Evolutionary conservation across 1,140 invertebrate species (phyloP), one percentile per base, ranked within the genome.

Genomic region (Drosophila oshimai): DNA sequence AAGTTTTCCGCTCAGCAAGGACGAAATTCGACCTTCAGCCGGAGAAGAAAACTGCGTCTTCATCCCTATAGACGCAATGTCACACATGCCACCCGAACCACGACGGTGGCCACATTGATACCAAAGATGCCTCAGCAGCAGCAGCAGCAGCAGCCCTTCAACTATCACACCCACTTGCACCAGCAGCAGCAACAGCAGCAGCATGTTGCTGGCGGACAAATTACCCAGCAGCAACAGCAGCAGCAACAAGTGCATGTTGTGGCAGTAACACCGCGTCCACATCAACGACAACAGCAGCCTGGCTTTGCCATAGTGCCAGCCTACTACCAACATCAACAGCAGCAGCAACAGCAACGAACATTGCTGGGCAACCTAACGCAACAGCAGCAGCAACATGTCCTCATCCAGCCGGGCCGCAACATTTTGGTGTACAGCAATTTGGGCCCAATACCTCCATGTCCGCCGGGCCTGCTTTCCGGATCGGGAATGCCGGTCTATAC

Each of bases 351-450:
- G 7, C 79, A 83, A 12, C 79, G 70, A 4, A 79, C 79, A 31
- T 55, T 73, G 34, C 65, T 76, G 50, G 76, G 75, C 31, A 84
- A 86, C 46, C 51, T 68, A 7, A 77, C 77, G 17, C 62, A 75
- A 9, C 68, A 81, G 13, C 69, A 84, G 55, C 80, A 83, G 53
- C 77, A 84, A 62, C 86, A 89, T 42, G 49, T 87, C 44, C 42
- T 89, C 34, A 61, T 90, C 15, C 83, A 90, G 29, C 79, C 79
- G 13, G 79, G 74, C 34, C 88, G 68, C 46, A 90, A 90, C 20
- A 83, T 90, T 54, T 50, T 90, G 44, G 51, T 90, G 0, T 90
- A 90, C 44, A 88, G 80, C 44, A 90, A 90, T 42, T 60, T 90
- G 37, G 88, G 80, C 24, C 53, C 79, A 0, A 73, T 90, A 39